A percentile compares a stretch with the other conserved stretches of the same genome.
These are phyloP conservation scores for Oxyruncus cristatus DNA, from an alignment of 2,113 vertebrate species.

Conservation along the genomic window DNA sequence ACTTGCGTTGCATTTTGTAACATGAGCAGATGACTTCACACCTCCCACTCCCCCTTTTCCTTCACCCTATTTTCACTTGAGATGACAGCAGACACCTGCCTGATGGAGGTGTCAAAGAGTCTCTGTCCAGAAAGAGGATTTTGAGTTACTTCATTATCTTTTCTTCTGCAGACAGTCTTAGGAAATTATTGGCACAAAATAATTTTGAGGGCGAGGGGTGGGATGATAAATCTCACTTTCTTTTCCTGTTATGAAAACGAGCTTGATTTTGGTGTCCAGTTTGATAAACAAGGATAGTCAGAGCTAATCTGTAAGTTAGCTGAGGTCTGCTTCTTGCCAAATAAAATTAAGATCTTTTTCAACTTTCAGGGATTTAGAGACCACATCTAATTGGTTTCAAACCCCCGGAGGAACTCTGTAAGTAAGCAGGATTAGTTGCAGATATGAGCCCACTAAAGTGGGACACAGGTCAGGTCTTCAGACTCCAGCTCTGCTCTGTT, in stretches of 20 bases:
- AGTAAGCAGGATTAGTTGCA: conserved; percentile 37
- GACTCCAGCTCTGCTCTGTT: conserved; percentile 42
- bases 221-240: conserved; percentile 38
- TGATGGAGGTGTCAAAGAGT: not conserved
- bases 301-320: conserved; percentile 35
- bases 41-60: not conserved
- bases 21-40: not conserved
- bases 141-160: conserved; percentile 9
- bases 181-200: conserved; percentile 5
- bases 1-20: not conserved
- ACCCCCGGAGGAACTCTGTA: not conserved
- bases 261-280: conserved; percentile 33
- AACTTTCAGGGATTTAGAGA: conserved; percentile 28
- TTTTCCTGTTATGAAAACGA: conserved; percentile 16
- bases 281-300: conserved; percentile 26
- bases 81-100: conserved; percentile 9
- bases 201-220: not conserved
- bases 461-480: conserved; percentile 43
- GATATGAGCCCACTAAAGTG: conserved; percentile 34
- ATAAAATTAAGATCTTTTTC: conserved; percentile 48
- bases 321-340: conserved; percentile 46
- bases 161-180: conserved; percentile 39
- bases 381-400: conserved; percentile 23
- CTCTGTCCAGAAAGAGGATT: conserved; percentile 22
- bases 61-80: not conserved